phyloP scores from a whole-genome alignment of 2,888 invertebrate species.

The Deroplatys truncata region DNA sequence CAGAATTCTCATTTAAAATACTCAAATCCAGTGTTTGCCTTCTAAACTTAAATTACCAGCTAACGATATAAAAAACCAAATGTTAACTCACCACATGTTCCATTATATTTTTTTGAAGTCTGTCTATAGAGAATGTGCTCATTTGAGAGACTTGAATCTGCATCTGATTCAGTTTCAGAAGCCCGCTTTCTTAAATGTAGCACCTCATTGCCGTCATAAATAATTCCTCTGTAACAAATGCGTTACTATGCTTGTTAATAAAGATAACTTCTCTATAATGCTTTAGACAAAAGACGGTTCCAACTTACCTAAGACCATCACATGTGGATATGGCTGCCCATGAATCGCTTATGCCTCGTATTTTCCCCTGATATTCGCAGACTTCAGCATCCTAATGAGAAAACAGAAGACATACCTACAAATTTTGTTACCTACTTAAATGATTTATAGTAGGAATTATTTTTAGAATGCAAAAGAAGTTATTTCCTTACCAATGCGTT shows the following conservation, averaged over 20 bases:
- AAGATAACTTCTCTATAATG: not conserved
- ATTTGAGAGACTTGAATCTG: not conserved
- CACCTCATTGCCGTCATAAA: slow-evolving; percentile 49
- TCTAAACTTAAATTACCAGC: no score
- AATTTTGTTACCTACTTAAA: not conserved
- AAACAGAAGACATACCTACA: not conserved
- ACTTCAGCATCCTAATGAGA: slow-evolving; percentile 32
- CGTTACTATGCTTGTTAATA: not conserved
- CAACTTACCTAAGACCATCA: slow-evolving; percentile 39
- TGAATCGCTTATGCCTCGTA: slow-evolving; percentile 37
- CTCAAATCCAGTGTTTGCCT: no score
- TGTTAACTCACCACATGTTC: not conserved
- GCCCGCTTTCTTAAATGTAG: slow-evolving; percentile 57
- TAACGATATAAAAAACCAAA: no score
- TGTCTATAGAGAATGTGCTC: not conserved
- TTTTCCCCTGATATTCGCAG: slow-evolving; percentile 42
- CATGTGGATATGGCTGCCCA: slow-evolving; percentile 43
- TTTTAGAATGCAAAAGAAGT: not conserved
- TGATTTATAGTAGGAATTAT: not conserved
- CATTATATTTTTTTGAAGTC: not conserved
- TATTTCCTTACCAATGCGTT: not conserved
- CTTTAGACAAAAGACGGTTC: not conserved
- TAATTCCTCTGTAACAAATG: slow-evolving; percentile 38
- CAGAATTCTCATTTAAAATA: no score
- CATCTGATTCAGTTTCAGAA: slow-evolving; percentile 50